Percentiles rank a stretch among this genome's conserved stretches.
These are phyloP conservation scores for Drosophila neotestacea DNA, from an alignment of 2,888 invertebrate species.

Conservation along the genomic window DNA sequence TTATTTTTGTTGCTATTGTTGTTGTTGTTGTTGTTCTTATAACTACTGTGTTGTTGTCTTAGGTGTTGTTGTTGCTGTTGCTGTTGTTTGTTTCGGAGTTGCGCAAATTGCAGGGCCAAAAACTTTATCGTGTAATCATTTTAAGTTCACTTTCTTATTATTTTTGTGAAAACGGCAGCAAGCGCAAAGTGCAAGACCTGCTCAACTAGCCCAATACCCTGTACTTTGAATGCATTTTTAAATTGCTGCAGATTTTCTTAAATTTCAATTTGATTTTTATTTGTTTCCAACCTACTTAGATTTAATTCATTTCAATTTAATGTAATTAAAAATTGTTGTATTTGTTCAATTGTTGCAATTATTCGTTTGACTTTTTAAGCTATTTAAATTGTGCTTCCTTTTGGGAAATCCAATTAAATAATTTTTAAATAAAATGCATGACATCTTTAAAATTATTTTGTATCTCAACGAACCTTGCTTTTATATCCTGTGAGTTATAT, in stretches of 20 bases:
- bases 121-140: conserved; percentile 78
- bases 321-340: too few relatives aligned
- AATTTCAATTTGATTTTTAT: background rate
- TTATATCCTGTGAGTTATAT: too few relatives aligned
- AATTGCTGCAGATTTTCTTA: background rate
- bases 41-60: conserved; percentile 31
- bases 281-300: too few relatives aligned
- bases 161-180: conserved; percentile 56
- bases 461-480: too few relatives aligned
- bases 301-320: too few relatives aligned
- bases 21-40: conserved; percentile 5
- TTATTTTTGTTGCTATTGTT: background rate
- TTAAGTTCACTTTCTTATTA: conserved; percentile 78
- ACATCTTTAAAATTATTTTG: too few relatives aligned
- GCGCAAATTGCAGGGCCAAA: conserved; percentile 73
- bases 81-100: conserved; percentile 42
- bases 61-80: conserved; percentile 13
- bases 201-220: conserved; percentile 6
- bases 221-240: background rate
- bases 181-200: background rate
- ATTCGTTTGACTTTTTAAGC: too few relatives aligned
- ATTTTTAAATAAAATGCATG: too few relatives aligned
- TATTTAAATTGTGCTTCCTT: too few relatives aligned
- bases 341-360: too few relatives aligned
- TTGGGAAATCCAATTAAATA: too few relatives aligned